Base-by-base conservation (phyloP, 2,888 invertebrate species). In the Euzetes globulus region DNA sequence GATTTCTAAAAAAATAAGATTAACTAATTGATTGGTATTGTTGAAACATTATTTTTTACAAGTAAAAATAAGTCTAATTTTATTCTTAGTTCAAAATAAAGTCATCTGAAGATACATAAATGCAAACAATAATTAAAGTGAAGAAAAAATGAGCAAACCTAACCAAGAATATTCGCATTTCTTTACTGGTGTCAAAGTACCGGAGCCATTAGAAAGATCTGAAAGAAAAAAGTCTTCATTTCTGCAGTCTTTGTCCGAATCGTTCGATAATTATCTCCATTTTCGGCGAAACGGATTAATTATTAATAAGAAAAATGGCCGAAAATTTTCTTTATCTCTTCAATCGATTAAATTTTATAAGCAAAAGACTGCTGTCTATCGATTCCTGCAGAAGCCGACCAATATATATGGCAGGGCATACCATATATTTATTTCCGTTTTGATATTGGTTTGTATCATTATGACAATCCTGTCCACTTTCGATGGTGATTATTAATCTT, bases 361-460 rank as follows among this genome's bases (percentile, higher is more conserved):
- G 41, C 58, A 74, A 25, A 52, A 60, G 29, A 37, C 71, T 22
- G 19, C n/a, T 1, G 74, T 74, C 17, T 74, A 74, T 22, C 71
- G 41, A 13, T 74, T 74, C 19, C 71, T 74, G 4, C 74, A 74
- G 7, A 27, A 58, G 19, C 74, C 74, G 9, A 47, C 55, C 6
- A 58, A 60, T 13, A 17, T 6, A 13, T 13, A 52, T 1, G 71
- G 55, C 7, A 74, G 33, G 2, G 50, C 19, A 1, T 74, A 74
- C 50, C 74, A 74, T 22, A 22, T 74, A 15, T 29, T 41, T 41
- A 25, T 74, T n/a, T 74, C 74, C 2, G 9, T 19, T 6, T 27
- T 71, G 15, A 71, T 74, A 11, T 7, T 74, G 4, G 15, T 15
- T 13, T 74, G 74, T 29, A 27, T 74, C 7, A 19, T 74, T 1